Conservation (phyloP, 2,113 vertebrate genomes). For the Meles meles region DNA sequence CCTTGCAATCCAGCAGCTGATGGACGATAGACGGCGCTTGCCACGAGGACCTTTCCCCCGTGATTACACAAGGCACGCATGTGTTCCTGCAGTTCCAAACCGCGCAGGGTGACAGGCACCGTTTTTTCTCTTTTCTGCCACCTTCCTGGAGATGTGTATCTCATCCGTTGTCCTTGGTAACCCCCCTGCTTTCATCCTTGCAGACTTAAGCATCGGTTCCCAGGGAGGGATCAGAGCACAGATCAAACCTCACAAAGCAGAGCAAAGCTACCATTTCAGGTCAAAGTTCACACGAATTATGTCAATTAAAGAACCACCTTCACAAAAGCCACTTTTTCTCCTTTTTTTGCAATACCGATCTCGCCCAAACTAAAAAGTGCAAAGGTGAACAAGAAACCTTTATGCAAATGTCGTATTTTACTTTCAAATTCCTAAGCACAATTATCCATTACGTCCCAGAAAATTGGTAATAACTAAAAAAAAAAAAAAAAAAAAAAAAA, state of each 20-base stretch:
- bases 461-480: slow-evolving; percentile 65
- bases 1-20: slow-evolving; percentile 33
- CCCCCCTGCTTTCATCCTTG: not conserved
- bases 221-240: rapidly evolving
- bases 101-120: not conserved
- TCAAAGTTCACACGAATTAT: slow-evolving; percentile 51
- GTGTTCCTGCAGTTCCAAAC: slow-evolving; percentile 48
- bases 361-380: slow-evolving; percentile 20
- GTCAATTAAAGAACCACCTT: not conserved
- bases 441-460: slow-evolving; percentile 74
- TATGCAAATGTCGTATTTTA: slow-evolving; percentile 80
- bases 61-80: slow-evolving; percentile 69
- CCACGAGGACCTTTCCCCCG: slow-evolving; percentile 45
- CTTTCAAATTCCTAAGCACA: slow-evolving; percentile 79
- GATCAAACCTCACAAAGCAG: not conserved
- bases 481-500: not conserved
- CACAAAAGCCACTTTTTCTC: slow-evolving; percentile 41
- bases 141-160: not conserved
- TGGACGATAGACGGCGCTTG: slow-evolving; percentile 59
- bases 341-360: slow-evolving; percentile 29
- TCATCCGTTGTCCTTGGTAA: not conserved
- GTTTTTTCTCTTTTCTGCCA: not conserved
- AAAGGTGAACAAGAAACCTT: slow-evolving; percentile 75
- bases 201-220: rapidly evolving
- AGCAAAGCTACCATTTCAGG: not conserved